Conservation (phyloP, 2,888 invertebrate genomes). For the Tipula confusa region DNA sequence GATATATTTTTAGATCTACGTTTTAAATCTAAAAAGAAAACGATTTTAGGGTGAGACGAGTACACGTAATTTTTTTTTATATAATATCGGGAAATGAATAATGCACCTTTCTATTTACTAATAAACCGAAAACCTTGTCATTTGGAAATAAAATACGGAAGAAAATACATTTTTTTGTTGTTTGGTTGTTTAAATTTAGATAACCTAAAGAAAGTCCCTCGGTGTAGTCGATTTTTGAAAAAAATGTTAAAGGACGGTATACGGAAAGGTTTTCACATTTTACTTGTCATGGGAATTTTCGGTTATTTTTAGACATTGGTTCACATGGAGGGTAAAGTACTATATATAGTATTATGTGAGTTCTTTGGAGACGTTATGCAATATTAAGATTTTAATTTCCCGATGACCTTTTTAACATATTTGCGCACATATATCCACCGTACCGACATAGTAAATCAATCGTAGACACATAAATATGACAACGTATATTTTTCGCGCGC, state of each 20-base stretch:
- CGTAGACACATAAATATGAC: neutral
- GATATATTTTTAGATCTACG: constrained; percentile 4
- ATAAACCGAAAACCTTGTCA: neutral
- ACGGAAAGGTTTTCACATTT: neutral
- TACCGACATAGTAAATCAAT: neutral
- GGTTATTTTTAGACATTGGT: neutral
- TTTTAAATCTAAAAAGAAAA: neutral
- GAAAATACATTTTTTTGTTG: neutral
- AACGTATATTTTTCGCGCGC: neutral
- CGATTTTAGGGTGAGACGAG: neutral
- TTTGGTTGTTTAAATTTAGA: neutral
- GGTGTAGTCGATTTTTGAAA: neutral
- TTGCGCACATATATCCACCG: neutral
- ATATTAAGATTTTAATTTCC: neutral
- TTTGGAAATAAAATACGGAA: neutral
- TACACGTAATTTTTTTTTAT: too few species aligned
- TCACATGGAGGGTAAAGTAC: neutral
- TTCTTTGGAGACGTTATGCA: neutral
- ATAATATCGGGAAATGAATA: neutral
- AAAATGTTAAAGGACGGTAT: neutral
- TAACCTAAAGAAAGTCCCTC: neutral
- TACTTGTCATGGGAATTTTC: neutral
- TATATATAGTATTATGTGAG: neutral
- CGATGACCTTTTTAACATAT: neutral
- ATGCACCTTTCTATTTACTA: constrained; percentile 8